These are phyloP conservation scores for Venustaconcha ellipsiformis DNA, from an alignment of 1,140 invertebrate genomes.

Conservation along the genomic window DNA sequence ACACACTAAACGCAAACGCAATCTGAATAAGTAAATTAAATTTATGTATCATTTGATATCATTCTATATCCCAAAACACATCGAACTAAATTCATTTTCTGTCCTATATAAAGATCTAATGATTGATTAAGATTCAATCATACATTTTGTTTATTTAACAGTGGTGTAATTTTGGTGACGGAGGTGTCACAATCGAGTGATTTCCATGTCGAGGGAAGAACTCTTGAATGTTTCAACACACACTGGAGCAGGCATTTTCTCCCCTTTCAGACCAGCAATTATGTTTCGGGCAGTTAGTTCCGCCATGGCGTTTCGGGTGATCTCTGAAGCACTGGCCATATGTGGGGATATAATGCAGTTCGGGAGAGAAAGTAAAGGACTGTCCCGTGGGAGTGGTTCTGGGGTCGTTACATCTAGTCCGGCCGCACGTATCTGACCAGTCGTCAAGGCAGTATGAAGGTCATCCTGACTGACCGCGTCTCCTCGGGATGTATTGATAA, in stretches of 20 bases:
- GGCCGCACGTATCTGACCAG: conserved; percentile 81
- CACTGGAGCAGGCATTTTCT: conserved; percentile 75
- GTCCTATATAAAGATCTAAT: no score
- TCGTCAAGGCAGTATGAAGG: conserved; percentile 48
- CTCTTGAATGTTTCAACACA: neutral
- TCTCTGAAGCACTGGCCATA: conserved; percentile 88
- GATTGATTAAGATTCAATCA: no score
- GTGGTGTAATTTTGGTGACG: no score
- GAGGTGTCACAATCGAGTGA: no score
- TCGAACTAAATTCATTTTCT: no score
- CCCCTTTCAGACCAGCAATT: conserved; percentile 79
- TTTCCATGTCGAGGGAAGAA: no score
- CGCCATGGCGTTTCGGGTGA: conserved; percentile 86
- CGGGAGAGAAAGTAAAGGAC: conserved; percentile 81
- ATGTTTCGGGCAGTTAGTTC: conserved; percentile 89
- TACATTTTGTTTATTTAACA: no score
- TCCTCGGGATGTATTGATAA: conserved; percentile 67
- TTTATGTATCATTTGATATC: no score
- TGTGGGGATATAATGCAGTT: conserved; percentile 93
- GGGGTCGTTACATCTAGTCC: conserved; percentile 94
- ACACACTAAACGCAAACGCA: no score
- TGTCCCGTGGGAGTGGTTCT: conserved; percentile 87
- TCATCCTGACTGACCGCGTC: conserved; percentile 65
- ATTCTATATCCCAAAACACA: no score
- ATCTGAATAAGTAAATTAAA: no score